Conservation (phyloP, 2,888 invertebrate species). For the Epistrophe eligans region DNA sequence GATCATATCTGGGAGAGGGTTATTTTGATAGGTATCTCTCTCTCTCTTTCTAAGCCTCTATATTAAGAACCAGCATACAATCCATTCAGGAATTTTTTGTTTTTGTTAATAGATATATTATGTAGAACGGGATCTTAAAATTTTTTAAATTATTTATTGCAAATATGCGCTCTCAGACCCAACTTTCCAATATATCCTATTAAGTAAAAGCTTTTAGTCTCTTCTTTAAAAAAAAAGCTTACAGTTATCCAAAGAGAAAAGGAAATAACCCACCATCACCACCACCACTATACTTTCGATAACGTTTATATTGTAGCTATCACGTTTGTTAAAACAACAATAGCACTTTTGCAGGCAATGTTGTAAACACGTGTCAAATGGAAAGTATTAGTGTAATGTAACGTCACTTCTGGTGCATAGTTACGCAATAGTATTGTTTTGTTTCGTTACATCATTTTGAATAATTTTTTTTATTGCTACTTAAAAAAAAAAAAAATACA, state of each 20-base stretch:
- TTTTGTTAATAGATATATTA: background rate
- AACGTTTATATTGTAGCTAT: slow-evolving; percentile 1
- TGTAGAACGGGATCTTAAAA: background rate
- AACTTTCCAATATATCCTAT: background rate
- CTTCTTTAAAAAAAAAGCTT: slow-evolving; percentile 15
- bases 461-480: too few relatives aligned
- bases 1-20: background rate
- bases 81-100: background rate
- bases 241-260: background rate
- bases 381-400: slow-evolving; percentile 26
- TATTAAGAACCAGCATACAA: background rate
- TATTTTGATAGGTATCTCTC: background rate
- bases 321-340: background rate
- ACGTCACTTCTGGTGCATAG: slow-evolving; percentile 7
- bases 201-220: background rate
- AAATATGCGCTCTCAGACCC: background rate
- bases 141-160: background rate
- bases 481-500: too few relatives aligned
- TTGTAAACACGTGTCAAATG: slow-evolving; percentile 41
- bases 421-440: slow-evolving; percentile 3
- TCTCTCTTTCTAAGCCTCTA: background rate
- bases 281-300: background rate
- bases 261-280: background rate
- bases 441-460: background rate
- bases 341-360: background rate